Conservation (phyloP, 2,797 vertebrate genomes). For the Xiphorhynchus erythropygius region DNA sequence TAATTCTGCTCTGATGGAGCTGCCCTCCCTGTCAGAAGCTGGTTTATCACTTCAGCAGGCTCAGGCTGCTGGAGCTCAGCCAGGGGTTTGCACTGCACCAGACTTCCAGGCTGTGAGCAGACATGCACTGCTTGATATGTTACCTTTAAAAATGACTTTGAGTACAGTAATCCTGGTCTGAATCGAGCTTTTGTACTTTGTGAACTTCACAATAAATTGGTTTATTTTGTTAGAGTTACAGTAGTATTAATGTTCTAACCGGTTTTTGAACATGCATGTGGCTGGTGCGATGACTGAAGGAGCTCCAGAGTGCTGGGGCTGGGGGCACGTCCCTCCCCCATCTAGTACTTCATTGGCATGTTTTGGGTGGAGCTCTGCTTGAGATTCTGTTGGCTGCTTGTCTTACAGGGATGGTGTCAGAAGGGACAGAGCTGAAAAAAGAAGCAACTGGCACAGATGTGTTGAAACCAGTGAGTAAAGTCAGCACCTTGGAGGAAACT, state of each 20-base stretch:
- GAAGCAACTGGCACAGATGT: background rate
- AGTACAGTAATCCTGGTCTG: background rate
- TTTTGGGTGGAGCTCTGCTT: background rate
- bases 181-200: background rate
- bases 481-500: background rate
- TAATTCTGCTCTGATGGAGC: background rate
- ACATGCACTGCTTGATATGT: background rate
- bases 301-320: background rate
- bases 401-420: slow-evolving; percentile 30
- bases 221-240: background rate
- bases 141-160: background rate
- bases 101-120: background rate
- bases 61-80: background rate
- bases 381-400: background rate
- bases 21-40: slow-evolving; percentile 4
- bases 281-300: background rate
- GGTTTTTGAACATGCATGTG: background rate
- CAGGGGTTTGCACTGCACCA: background rate
- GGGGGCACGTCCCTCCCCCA: background rate
- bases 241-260: background rate
- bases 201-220: background rate
- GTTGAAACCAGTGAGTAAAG: background rate
- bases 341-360: background rate
- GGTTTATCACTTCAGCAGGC: background rate
- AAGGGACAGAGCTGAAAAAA: background rate